Conservation (phyloP, 2,113 vertebrate genomes). For the Geococcyx californianus region DNA sequence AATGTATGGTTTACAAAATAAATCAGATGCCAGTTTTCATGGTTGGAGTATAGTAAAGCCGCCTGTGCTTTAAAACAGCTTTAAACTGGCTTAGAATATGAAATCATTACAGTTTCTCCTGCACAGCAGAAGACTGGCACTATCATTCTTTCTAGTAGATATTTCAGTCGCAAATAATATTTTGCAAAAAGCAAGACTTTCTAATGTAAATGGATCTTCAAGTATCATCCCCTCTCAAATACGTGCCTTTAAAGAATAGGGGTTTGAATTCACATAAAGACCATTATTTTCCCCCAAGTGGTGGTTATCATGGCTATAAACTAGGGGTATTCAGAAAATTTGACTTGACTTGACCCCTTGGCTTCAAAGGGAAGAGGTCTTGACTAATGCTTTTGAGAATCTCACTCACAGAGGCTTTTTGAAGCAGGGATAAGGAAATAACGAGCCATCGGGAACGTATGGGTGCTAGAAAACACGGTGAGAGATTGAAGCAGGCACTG, state of each 20-base stretch:
- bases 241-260: neutral
- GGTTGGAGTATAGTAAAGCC: neutral
- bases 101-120: neutral
- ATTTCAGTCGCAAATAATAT: neutral
- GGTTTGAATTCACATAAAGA: neutral
- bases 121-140: neutral
- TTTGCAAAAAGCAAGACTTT: neutral
- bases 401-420: neutral
- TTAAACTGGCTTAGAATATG: neutral
- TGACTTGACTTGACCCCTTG: neutral
- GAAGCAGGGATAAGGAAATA: neutral
- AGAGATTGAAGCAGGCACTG: neutral
- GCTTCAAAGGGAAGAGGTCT: neutral
- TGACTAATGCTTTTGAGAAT: neutral
- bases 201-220: neutral
- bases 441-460: neutral
- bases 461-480: neutral
- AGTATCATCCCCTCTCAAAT: neutral
- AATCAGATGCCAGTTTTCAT: neutral
- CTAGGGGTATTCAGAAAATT: neutral
- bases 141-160: neutral
- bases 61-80: conserved; percentile 25
- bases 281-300: neutral
- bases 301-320: neutral
- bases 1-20: neutral